phyloP scores from a whole-genome alignment of 2,113 vertebrate genomes.

The Brachyhypopomus gauderio region DNA sequence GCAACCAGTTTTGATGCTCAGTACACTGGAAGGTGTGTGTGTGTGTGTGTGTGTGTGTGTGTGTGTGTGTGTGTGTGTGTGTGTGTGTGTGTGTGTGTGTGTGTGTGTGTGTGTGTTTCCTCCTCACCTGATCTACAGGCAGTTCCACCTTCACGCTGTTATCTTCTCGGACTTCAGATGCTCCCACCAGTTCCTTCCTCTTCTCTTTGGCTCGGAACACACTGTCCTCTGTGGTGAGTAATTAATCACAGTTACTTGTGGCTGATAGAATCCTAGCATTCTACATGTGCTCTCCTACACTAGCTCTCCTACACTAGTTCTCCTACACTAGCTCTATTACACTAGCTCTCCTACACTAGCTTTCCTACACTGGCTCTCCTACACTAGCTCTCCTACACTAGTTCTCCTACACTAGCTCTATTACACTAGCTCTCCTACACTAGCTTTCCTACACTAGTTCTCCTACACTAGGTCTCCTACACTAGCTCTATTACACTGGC shows the following conservation, averaged over 20 bases:
- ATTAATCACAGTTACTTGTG: slow-evolving; percentile 76
- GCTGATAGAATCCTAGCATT: slow-evolving; percentile 40
- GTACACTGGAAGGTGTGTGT: background rate
- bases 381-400: too few relatives aligned
- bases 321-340: too few relatives aligned
- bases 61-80: background rate
- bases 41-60: background rate
- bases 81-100: background rate
- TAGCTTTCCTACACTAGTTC: too few relatives aligned
- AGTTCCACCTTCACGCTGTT: slow-evolving; percentile 64
- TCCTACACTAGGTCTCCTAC: too few relatives aligned
- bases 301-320: too few relatives aligned
- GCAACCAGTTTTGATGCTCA: slow-evolving; percentile 11
- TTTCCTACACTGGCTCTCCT: too few relatives aligned
- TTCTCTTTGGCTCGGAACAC: slow-evolving; percentile 70
- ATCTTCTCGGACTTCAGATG: slow-evolving; percentile 67
- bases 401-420: too few relatives aligned
- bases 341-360: too few relatives aligned
- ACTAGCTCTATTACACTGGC: too few relatives aligned
- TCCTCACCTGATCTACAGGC: slow-evolving; percentile 70
- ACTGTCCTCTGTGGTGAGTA: slow-evolving; percentile 69
- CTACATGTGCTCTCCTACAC: background rate
- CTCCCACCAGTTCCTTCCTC: slow-evolving; percentile 66
- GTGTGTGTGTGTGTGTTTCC: background rate
- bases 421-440: too few relatives aligned